Conservation (phyloP, 2,113 vertebrate genomes). For the Ornithorhynchus anatinus region DNA sequence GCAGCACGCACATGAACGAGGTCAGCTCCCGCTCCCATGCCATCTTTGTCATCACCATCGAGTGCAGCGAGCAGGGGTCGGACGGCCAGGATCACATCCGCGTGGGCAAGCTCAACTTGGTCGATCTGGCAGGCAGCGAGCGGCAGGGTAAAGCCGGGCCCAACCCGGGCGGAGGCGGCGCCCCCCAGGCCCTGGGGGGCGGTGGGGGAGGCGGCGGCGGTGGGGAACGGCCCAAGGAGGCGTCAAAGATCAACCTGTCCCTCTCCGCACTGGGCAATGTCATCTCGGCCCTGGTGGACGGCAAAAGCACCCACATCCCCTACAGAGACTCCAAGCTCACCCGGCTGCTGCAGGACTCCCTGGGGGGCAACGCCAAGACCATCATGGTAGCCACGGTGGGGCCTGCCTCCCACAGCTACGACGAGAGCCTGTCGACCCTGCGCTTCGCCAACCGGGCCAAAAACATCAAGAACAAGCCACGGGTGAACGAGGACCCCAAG, state of each 20-base stretch:
- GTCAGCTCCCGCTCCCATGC: conserved; percentile 94
- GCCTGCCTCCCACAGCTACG: conserved; percentile 86
- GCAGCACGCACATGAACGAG: conserved; percentile 95
- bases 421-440: conserved; percentile 90
- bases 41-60: conserved; percentile 90
- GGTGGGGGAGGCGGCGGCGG: neutral
- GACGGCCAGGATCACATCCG: conserved; percentile 94
- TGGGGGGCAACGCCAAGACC: conserved; percentile 94
- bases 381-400: conserved; percentile 96
- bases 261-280: conserved; percentile 94
- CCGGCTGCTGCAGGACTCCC: conserved; percentile 92
- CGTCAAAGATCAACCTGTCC: conserved; percentile 95
- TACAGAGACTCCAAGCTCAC: conserved; percentile 98
- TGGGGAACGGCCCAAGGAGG: conserved; percentile 89
- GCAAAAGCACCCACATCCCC: conserved; percentile 89
- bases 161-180: conserved; percentile 32
- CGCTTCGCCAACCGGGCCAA: conserved; percentile 94
- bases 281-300: conserved; percentile 92
- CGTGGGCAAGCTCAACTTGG: conserved; percentile 95
- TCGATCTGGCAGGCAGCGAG: conserved; percentile 94
- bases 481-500: conserved; percentile 96
- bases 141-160: conserved; percentile 86
- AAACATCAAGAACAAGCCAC: conserved; percentile 95
- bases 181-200: neutral
- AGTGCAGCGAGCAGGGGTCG: conserved; percentile 87